Evolutionary conservation across 1,140 invertebrate genomes (phyloP), one percentile per base, ranked within the genome.

Genomic region (Harpegnathos saltator): DNA sequence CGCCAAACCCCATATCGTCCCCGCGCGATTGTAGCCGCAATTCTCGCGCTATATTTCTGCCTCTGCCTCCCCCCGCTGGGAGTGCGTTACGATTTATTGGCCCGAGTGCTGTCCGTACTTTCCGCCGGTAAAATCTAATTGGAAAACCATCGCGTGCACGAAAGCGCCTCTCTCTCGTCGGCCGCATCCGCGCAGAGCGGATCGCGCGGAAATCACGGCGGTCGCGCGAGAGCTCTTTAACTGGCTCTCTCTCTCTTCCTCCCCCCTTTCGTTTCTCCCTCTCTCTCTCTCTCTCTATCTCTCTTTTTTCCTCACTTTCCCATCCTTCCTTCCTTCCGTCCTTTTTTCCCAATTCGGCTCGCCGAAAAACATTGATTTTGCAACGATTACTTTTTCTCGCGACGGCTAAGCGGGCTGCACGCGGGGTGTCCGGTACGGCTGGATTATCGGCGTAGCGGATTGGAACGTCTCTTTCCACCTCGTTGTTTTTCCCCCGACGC

Each of bases 121-220:
- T 89, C 89, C 87, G 78, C 81, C 65, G 73, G 84, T 89, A 83
- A 87, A 88, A 91, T 92, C 87, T 91, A 91, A 92, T 92, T 91
- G 90, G 91, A 90, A 92, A 92, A 91, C 86, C 89, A 91, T 91
- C 90, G 89, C 89, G 83, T 78, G 84, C 69, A 81, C 61, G 73
- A 86, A 5, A 33, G 29, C 71, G n/a, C 63, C 15, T 9, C 33
- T 48, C 38, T 22, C 5, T 29, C 68, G 62, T 24, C 22, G 48
- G 44, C 14, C 19, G 54, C 59, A n/a, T n/a, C n/a, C n/a, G n/a
- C n/a, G n/a, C 19, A 63, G 26, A 19, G 9, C 33, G 44, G 22
- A 15, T 75, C 54, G 29, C 44, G 24, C 22, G 66, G 50, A 56
- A 72, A 58, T 50, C 61, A 66, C 62, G 56, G 38, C 17, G 12